Base-by-base conservation (phyloP, 2,797 vertebrate genomes). In the Hydrophis major region DNA sequence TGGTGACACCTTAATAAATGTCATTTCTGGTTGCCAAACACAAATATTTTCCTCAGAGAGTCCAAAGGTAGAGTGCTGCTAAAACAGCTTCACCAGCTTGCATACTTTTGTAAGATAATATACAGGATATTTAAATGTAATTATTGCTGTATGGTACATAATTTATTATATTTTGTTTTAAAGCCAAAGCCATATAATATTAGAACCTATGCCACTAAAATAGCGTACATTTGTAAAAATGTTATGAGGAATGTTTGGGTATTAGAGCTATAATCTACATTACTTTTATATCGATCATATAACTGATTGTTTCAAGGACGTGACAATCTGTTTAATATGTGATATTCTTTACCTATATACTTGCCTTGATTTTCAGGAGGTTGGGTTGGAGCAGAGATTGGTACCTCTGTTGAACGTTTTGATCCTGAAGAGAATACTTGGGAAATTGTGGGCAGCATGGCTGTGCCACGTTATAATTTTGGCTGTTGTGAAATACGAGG, bases 401-500 rank as follows among this genome's bases (percentile, higher is more conserved):
- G 99, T 25, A 99, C 98, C 74, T 98, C 99, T 32, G 99, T 99
- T 97, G 99, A 99, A 97, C 98, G 99, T 92, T 99, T 98, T 86
- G 99, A 99, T 97, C 99, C 99, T 0, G 98, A 98, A 94, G 99
- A 99, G 96, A 99, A 99, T 94, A 98, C 98, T 90, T 99, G 99
- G 99, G 99, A 99, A 97, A 97, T 99, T 56, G 98, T 99, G 25
- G 99, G 99, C 94, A 98, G 93, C 96, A 99, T 99, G 99, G 98
- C 98, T 2, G 96, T 99, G 92, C 98, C 99, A 4, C 98, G 99
- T 28, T 99, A 99, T 96, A 99, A 98, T 96, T 99, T 99, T 93
- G 99, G 99, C 89, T 99, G 99, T 96, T 99, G 99, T 97, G 99
- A 99, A 97, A 98, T 99, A 87, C 98, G 99, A 98, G 99, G 99